Evolutionary conservation across 2,113 vertebrate species (phyloP).

Genomic region (Oreamnos americanus): DNA sequence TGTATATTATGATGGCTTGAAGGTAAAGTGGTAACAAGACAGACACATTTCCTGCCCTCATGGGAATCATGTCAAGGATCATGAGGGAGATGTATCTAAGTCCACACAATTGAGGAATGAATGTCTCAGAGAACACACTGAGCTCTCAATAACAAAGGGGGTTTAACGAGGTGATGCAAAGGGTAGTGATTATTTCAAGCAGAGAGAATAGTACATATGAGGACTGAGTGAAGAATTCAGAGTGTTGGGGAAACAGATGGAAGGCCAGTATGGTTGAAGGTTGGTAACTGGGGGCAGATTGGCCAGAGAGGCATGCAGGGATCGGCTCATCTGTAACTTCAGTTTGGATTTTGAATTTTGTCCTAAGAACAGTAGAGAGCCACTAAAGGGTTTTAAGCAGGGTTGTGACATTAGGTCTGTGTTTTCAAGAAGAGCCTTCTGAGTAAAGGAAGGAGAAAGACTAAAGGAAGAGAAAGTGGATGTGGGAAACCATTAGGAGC

Average conservation of each 20-base stretch:
- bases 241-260: neutral
- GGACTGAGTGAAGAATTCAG: neutral
- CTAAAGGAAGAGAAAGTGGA: neutral
- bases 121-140: neutral
- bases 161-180: neutral
- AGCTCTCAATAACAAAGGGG: neutral
- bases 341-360: constrained; percentile 20
- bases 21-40: neutral
- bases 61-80: neutral
- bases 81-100: neutral
- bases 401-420: constrained; percentile 26
- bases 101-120: neutral
- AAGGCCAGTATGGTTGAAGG: neutral
- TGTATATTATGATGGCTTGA: neutral
- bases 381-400: constrained; percentile 2
- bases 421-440: constrained; percentile 5
- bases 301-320: neutral
- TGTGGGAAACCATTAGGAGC: neutral
- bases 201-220: neutral
- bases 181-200: neutral
- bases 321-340: neutral
- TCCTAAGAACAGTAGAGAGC: neutral
- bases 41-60: neutral
- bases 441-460: neutral
- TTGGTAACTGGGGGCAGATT: neutral